Evolutionary conservation across 2,888 invertebrate species (phyloP).

Genomic region (Coecobrya sp.): DNA sequence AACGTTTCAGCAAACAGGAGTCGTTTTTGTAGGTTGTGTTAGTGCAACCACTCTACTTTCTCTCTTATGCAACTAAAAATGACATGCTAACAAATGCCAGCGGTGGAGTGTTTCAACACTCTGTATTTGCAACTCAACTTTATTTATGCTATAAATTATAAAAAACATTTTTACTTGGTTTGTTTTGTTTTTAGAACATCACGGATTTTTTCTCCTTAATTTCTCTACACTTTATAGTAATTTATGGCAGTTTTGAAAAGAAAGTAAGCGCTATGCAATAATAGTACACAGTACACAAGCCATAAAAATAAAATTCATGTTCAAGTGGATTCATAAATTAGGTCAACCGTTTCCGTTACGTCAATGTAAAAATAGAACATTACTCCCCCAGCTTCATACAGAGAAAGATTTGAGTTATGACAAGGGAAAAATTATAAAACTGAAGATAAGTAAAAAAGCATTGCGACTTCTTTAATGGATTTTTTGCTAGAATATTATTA

Average conservation of each 20-base stretch:
- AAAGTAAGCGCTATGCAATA: not conserved
- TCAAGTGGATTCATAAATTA: constrained; percentile 54
- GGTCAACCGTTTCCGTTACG: constrained; percentile 3
- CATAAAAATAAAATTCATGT: constrained; percentile 57
- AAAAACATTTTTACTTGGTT: not conserved
- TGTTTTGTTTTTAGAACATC: not conserved
- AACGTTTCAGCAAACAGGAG: no score
- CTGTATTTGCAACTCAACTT: not conserved
- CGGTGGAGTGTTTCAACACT: not conserved
- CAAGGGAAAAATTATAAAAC: not conserved
- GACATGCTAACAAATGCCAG: not conserved
- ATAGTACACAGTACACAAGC: constrained; percentile 12
- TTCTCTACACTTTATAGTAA: not conserved
- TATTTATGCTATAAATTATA: constrained; percentile 29
- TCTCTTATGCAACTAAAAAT: no score
- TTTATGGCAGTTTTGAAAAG: constrained; percentile 30
- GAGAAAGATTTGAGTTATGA: not conserved
- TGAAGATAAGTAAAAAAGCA: not conserved
- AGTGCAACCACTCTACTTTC: no score
- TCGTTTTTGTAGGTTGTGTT: no score
- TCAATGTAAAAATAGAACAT: constrained; percentile 9
- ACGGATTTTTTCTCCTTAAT: constrained; percentile 4
- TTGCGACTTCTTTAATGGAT: not conserved
- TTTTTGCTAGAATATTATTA: not conserved
- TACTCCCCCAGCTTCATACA: not conserved